Base-by-base conservation (phyloP, 2,113 vertebrate genomes). In the Brachypteracias leptosomus region DNA sequence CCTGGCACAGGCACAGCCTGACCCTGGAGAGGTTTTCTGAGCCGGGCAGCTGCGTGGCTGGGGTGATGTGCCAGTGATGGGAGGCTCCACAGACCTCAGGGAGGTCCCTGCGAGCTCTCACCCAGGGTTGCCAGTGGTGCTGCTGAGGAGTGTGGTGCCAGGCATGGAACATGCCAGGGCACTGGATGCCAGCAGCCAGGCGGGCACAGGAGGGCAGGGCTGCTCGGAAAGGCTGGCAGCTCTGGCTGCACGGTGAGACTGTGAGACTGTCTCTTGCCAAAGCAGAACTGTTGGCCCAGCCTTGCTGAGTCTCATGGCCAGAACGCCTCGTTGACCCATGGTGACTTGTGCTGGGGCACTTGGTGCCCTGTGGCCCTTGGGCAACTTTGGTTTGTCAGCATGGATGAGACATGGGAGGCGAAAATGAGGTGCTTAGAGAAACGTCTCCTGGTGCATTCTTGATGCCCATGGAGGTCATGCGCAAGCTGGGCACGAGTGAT, bases 341-440 rank as follows among this genome's bases (percentile, higher is more conserved):
- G 35, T 57, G 72, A 4, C 55, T 70, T 31, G 36, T 35, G 11
- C 67, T 10, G 9, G 49, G 26, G 36, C 1, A 1, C 58, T 65
- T 2, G 0, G n/a, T 24, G 8, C n/a, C 35, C 67, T 26, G 25
- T 4, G 9, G 16, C 42, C 28, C 62, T 7, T 0, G 0, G 31
- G 38, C 16, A 61, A 49, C 40, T 68, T 94, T 75, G n/a, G 7
- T 86, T 82, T 92, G 20, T 58, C 65, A 19, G 16, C 26, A 1
- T 0, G 4, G 31, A 13, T n/a, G 78, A 40, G 35, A 44, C 26
- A 61, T 0, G 2, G 33, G 51, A 51, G 31, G 29, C 24, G 42
- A 36, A 54, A 71, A 16, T 4, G 20, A 62, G 74, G 29, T 36
- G 21, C 33, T 40, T 62, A 46, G 66, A 63, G 67, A 28, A 68